Percentiles rank a stretch among this genome's conserved stretches.
Evolutionary conservation across 2,888 invertebrate species (phyloP).

Genomic region (Aphodius granarius): DNA sequence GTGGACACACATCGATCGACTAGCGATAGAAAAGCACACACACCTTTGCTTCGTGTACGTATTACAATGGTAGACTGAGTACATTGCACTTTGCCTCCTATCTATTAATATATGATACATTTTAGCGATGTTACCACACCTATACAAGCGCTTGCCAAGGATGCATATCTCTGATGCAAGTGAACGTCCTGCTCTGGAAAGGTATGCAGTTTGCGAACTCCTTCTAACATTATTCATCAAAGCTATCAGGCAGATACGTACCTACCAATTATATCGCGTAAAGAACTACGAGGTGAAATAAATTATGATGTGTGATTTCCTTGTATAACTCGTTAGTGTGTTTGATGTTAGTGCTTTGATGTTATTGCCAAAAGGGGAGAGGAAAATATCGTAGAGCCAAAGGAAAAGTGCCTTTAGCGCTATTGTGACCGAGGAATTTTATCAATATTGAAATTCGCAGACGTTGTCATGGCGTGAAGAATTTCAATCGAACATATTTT

Average conservation of each 20-base stretch:
- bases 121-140: conserved; percentile 11
- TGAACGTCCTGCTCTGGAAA: not conserved
- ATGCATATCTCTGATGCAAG: not conserved
- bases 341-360: not conserved
- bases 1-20: not conserved
- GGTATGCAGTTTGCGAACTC: not conserved
- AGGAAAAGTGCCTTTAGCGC: not conserved
- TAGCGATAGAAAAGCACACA: not conserved
- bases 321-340: not conserved
- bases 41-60: not conserved
- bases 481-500: not conserved
- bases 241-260: not conserved
- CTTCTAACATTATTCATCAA: not conserved
- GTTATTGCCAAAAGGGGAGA: not conserved
- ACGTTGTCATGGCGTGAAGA: not conserved
- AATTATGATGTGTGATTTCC: not conserved
- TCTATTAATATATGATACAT: conserved; percentile 28
- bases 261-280: not conserved
- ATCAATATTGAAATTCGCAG: conserved; percentile 22
- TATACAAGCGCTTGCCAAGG: not conserved
- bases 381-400: not conserved
- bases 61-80: conserved; percentile 1
- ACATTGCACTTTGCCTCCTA: conserved; percentile 24
- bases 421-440: conserved; percentile 18
- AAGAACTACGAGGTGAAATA: not conserved